phyloP scores from a whole-genome alignment of 2,797 vertebrate genomes.

The Etheostoma nigrum region DNA sequence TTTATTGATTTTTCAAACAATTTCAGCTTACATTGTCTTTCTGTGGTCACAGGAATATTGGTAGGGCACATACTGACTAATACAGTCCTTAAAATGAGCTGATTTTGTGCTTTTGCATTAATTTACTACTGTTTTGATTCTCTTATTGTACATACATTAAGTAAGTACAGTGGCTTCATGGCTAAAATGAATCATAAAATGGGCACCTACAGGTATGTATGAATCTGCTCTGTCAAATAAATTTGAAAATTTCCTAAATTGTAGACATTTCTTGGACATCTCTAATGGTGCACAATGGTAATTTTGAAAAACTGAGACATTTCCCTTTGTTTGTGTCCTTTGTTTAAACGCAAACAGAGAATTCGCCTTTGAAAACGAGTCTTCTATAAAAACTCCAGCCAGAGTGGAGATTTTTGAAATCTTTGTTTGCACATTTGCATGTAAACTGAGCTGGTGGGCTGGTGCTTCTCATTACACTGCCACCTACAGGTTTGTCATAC shows the following conservation, averaged over 20 bases:
- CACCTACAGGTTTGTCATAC: too few relatives aligned
- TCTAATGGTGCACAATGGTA: background rate
- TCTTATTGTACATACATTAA: background rate
- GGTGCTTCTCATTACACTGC: too few relatives aligned
- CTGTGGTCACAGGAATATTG: background rate
- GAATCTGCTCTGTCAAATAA: background rate
- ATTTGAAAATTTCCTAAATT: background rate
- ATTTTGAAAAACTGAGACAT: too few relatives aligned
- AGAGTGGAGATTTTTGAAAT: too few relatives aligned
- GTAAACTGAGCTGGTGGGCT: too few relatives aligned
- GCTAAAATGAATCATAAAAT: background rate
- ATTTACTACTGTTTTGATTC: background rate
- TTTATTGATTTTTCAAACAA: slow-evolving; percentile 33
- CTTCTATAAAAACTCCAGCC: too few relatives aligned
- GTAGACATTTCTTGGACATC: background rate
- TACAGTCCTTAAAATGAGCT: background rate
- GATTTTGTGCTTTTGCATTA: background rate
- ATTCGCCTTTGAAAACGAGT: too few relatives aligned
- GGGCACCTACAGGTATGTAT: background rate
- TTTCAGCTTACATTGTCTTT: slow-evolving; percentile 2
- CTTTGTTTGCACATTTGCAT: too few relatives aligned
- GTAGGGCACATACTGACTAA: background rate
- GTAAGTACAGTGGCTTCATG: background rate
- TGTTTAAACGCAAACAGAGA: too few relatives aligned
- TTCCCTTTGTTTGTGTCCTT: too few relatives aligned